Evolutionary conservation across 2,113 vertebrate species (phyloP), one percentile per base, ranked within the genome.

Genomic region (Oryzias woworae): DNA sequence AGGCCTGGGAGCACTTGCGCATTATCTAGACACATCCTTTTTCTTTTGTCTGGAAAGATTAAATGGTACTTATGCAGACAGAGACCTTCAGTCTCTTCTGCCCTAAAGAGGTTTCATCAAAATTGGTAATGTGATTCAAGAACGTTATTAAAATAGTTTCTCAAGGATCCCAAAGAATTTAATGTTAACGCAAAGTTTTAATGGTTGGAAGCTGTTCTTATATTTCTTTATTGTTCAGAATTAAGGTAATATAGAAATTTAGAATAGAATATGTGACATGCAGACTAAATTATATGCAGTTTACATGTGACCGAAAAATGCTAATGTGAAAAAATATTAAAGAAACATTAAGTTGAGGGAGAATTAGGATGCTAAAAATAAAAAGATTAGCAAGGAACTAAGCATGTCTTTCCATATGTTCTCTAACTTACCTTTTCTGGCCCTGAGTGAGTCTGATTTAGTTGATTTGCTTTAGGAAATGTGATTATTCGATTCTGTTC

Each of bases 31-130:
- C 44, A 45, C 52, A 63, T 22, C 48, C 64, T 47, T 64, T 53
- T 53, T 69, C 69, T 71, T 85, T 69, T 73, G 60, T 79, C 65
- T 73, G 53, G 28, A 36, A 50, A 80, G 77, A 85, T 83, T 74
- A 82, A 76, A 75, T 55, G 61, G 66, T 58, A 61, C 70, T 85
- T 75, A 62, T 45, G 55, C 71, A 66, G 59, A 66, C 31, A 59
- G 53, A 28, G 15, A 73, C 73, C 61, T 78, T 76, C 59, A 75
- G 44, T 80, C 78, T 70, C 58, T 70, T 58, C 69, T 61, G 18
- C 63, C 83, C 81, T 66, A 64, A 83, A 70, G 60, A 78, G 59
- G 44, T 68, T 63, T 57, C 47, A 75, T 78, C 46, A 48, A 79
- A 83, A 79, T 71, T 62, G 54, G 47, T 65, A 71, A 77, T 65